Base-by-base conservation (phyloP, 2,113 vertebrate genomes). In the Spea bombifrons region DNA sequence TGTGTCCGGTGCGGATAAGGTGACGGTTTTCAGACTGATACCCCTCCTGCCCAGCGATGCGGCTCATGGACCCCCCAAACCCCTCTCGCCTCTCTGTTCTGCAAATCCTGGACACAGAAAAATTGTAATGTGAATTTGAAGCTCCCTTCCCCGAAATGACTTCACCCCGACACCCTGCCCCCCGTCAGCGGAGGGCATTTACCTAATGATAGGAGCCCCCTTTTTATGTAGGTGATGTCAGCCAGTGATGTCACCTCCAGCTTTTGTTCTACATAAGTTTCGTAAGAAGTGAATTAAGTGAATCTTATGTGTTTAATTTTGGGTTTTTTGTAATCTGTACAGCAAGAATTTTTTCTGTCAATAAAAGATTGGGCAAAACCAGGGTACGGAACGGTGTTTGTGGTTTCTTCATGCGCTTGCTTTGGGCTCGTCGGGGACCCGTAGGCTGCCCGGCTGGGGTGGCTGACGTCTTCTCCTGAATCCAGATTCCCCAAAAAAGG, bases 331-430 rank as follows among this genome's bases (percentile, higher is more conserved):
- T 72, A 78, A 78, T 72, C 68, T 72, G 76, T 78, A 71, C 76
- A 71, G 69, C 76, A 55, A 65, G 57, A 78, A 71, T 65, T 12
- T 67, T 78, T 77, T 78, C 76, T 78, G 76, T 78, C 68, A 78
- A 78, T 78, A 78, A 78, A 78, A 78, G 69, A 64, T 45, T 65
- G 61, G 76, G 69, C 68, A 71, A 78, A 71, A 45, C 50, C 66
- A 16, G n/a, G 15, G 6, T 7, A 5, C 53, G 45, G 4, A 8
- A 5, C 5, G 30, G 30, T 2, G 30, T 30, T 30, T 30, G 30
- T 30, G 30, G 30, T 30, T 30, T 30, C 30, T 30, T 30, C 2
- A 30, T 30, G 30, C 30, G 30, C 2, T 30, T 30, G 30, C 30
- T 30, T 30, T 30, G 30, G 30, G 30, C 30, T 30, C 30, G 30